Evolutionary conservation across 2,888 invertebrate genomes (phyloP).

Genomic region (Rotaria magnacalcarata): DNA sequence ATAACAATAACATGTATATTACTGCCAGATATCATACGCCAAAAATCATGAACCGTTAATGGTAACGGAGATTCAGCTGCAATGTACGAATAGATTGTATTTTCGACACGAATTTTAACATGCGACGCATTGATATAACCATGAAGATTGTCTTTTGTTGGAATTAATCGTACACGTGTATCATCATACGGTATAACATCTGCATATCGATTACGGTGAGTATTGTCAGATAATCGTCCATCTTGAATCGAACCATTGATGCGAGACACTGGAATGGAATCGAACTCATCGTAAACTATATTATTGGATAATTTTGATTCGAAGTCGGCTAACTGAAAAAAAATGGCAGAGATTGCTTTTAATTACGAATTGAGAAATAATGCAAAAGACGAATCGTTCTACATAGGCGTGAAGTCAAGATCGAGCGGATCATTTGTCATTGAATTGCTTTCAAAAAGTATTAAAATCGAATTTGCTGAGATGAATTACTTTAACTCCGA

Average conservation of each 20-base stretch:
- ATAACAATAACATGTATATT: constrained; percentile 20
- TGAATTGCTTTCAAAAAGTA: no score
- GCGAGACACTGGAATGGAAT: background rate
- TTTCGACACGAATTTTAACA: constrained; percentile 67
- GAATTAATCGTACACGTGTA: constrained; percentile 76
- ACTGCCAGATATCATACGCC: constrained; percentile 4
- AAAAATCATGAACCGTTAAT: constrained; percentile 1
- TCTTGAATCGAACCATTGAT: constrained; percentile 62
- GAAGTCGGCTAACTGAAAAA: constrained; percentile 1
- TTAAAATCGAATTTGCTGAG: no score
- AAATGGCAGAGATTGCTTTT: no score
- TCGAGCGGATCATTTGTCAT: no score
- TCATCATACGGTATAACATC: constrained; percentile 84
- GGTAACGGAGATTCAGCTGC: background rate
- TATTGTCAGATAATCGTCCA: constrained; percentile 70
- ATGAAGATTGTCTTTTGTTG: constrained; percentile 74
- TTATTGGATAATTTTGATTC: background rate
- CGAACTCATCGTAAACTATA: constrained; percentile 10
- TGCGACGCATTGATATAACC: constrained; percentile 90
- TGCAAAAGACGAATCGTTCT: no score
- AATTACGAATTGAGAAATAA: no score
- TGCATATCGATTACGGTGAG: constrained; percentile 64
- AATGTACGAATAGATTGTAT: constrained; percentile 21
- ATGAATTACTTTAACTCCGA: no score
- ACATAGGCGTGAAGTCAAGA: no score